These are phyloP conservation scores for Amazona guildingii DNA, from an alignment of 2,113 vertebrate species.

Conservation along the genomic window DNA sequence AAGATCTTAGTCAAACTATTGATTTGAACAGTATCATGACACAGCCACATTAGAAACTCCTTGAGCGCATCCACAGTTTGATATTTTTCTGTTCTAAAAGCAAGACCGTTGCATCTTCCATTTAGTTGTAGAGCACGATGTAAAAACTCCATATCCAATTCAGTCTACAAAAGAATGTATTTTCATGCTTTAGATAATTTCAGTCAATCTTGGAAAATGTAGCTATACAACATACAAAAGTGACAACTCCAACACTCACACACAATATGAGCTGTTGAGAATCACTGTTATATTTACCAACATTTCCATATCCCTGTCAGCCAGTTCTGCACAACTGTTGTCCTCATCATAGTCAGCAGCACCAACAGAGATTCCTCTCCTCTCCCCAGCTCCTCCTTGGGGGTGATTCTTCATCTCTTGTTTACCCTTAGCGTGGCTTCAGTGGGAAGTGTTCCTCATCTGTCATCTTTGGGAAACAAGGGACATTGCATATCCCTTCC, in stretches of 20 bases:
- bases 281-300: constrained; percentile 76
- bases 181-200: constrained; percentile 74
- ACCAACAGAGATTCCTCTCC: constrained; percentile 62
- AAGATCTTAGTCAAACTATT: background rate
- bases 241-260: constrained; percentile 71
- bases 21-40: background rate
- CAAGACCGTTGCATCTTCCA: background rate
- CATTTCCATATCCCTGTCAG: constrained; percentile 73
- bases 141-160: constrained; percentile 36
- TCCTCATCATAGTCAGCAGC: constrained; percentile 70
- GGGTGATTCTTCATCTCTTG: constrained; percentile 21
- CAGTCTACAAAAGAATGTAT: constrained; percentile 68
- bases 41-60: background rate
- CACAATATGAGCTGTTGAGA: constrained; percentile 74
- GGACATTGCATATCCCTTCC: background rate
- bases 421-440: constrained; percentile 3
- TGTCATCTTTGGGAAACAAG: background rate
- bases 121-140: background rate
- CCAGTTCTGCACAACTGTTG: constrained; percentile 72
- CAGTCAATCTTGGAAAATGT: constrained; percentile 74
- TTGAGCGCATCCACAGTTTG: background rate
- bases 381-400: background rate
- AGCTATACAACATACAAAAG: constrained; percentile 71
- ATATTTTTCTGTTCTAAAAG: background rate
- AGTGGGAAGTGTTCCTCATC: background rate